Base-by-base conservation (phyloP, 2,797 vertebrate genomes). In the Rhynchotus rufescens region DNA sequence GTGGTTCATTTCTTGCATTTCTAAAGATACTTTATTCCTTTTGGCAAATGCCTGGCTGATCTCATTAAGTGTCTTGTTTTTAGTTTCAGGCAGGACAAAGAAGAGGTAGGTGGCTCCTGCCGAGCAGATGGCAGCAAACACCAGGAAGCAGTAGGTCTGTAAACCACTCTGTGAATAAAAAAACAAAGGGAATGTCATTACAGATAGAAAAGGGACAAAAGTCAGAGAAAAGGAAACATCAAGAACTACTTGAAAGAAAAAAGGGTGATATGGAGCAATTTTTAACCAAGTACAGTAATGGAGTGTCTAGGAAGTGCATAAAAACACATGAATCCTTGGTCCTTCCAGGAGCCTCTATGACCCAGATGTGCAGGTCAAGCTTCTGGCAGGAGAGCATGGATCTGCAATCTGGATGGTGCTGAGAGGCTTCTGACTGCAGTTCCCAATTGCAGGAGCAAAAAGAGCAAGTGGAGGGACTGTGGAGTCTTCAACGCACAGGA, bases 31-130 rank as follows among this genome's bases (percentile, higher is more conserved):
- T 93, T 98, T 98, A 96, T 99, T 99, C 84, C 98, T 98, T 95
- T 98, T 99, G 92, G 98, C 97, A 84, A 99, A 99, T n/a, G 98
- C 98, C 88, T 98, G 97, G 93, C 98, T 99, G 97, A 99, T 99
- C 96, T 99, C 98, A 69, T 98, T 79, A 22, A 99, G 98, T 4
- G 98, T 99, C 97, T 98, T 99, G 92, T 99, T 99, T 96, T 99
- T 99, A 61, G 99, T 99, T 97, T 99, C 99, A 4, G 99, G 99
- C 56, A 99, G 98, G 88, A 99, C 93, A 15, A 98, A 78, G 51
- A 97, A 98, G 68, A 99, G 97, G 93, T 98, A 99, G 60, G 97
- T 25, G 0, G 99, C 97, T 54, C 98, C 99, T 0, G 96, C 3
- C 10, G 92, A 52, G 83, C 99, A 99, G 84, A 99, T 82, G 4